Evolutionary conservation across 1,140 invertebrate genomes (phyloP).

Genomic region (Pristionchus pacificus): DNA sequence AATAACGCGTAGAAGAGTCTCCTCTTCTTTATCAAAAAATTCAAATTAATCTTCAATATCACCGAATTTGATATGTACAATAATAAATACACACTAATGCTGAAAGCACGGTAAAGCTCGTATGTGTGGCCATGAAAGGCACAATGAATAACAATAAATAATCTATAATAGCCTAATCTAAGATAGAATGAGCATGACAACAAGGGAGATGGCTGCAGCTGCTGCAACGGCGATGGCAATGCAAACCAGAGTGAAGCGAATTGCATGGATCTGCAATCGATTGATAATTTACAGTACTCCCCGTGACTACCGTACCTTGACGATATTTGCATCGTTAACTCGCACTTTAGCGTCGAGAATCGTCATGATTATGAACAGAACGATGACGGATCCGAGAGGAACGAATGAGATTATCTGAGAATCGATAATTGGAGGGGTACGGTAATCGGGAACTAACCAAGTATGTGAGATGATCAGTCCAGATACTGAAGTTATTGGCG

Average conservation of each 20-base stretch:
- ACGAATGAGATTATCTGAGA: neutral
- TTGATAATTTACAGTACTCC: neutral
- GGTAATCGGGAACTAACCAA: neutral
- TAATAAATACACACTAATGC: too few relatives aligned
- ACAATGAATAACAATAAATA: too few relatives aligned
- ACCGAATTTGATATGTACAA: too few relatives aligned
- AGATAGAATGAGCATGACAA: neutral
- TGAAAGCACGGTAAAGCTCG: too few relatives aligned
- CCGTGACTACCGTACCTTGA: neutral
- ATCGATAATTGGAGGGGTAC: neutral
- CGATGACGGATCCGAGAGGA: neutral
- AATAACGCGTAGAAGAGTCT: too few relatives aligned
- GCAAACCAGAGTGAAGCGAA: neutral
- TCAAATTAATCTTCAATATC: too few relatives aligned
- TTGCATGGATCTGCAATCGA: neutral
- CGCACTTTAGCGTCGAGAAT: neutral
- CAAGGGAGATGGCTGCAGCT: neutral
- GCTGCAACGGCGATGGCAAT: neutral
- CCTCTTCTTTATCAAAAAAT: too few relatives aligned
- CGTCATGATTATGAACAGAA: neutral
- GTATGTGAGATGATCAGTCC: neutral
- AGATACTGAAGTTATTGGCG: neutral
- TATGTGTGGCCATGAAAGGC: too few relatives aligned
- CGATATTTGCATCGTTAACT: neutral
- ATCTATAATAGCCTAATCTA: too few relatives aligned